Evolutionary conservation across 2,797 vertebrate genomes (phyloP).

Genomic region (Siniperca scherzeri): DNA sequence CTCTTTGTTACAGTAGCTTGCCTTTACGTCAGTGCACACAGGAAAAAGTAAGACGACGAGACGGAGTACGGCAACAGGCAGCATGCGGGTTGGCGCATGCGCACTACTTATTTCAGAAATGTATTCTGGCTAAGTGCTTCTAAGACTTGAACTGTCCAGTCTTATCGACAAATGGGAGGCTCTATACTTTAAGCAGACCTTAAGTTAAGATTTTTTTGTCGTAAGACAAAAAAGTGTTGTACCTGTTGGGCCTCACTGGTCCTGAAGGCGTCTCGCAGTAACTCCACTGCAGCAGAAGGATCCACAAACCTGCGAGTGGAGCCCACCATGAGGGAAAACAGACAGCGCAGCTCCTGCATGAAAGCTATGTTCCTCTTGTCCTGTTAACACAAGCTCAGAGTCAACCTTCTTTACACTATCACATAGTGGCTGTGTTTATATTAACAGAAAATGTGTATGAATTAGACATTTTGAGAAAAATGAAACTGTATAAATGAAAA

Average conservation of each 20-base stretch:
- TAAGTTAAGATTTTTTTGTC: neutral
- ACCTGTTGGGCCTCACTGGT: constrained; percentile 96
- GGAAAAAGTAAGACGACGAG: too few relatives aligned
- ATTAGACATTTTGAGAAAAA: neutral
- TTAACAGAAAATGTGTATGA: neutral
- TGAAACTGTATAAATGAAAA: neutral
- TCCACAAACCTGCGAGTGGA: constrained; percentile 94
- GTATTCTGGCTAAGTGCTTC: neutral
- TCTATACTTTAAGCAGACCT: neutral
- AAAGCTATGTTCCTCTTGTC: constrained; percentile 96
- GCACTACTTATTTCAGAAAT: too few relatives aligned
- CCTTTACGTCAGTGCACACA: too few relatives aligned
- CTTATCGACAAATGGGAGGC: neutral
- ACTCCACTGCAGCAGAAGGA: constrained; percentile 93
- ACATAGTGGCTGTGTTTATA: neutral
- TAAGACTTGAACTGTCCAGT: neutral
- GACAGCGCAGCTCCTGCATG: constrained; percentile 96
- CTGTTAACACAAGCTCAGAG: constrained; percentile 77
- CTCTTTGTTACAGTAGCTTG: too few relatives aligned
- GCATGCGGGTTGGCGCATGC: too few relatives aligned
- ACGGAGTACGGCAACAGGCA: too few relatives aligned
- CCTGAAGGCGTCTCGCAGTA: constrained; percentile 93
- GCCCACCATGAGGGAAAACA: constrained; percentile 96
- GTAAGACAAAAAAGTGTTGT: constrained; percentile 22
- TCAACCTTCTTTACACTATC: constrained; percentile 2